Conservation (phyloP, 2,888 invertebrate genomes). For the Xiphydria camelus region DNA sequence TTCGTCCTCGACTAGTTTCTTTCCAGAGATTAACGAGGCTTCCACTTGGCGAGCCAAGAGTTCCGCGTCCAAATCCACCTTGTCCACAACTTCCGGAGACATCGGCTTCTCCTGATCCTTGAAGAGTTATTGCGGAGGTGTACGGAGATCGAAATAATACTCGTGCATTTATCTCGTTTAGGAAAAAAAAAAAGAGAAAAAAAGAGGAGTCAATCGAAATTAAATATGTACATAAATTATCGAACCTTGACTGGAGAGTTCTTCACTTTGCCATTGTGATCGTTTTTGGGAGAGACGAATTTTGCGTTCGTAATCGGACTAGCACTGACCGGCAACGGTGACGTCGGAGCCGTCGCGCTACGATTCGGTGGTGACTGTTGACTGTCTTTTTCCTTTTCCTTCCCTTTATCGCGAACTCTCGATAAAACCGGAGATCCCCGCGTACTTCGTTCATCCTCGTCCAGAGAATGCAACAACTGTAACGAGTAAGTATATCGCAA, state of each 20-base stretch:
- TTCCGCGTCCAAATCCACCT: conserved; percentile 35
- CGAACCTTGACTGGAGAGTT: conserved; percentile 47
- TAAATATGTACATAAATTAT: background rate
- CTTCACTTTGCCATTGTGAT: conserved; percentile 49
- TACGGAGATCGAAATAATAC: background rate
- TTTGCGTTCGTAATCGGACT: conserved; percentile 51
- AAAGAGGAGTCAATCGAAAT: background rate
- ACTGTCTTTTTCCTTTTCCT: conserved; percentile 19
- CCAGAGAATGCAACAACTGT: conserved; percentile 76
- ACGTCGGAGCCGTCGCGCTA: conserved; percentile 44
- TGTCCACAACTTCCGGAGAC: conserved; percentile 28
- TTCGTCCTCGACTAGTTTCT: conserved; percentile 35
- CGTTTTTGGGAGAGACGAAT: conserved; percentile 42
- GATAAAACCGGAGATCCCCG: conserved; percentile 50
- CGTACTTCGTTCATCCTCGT: conserved; percentile 72
- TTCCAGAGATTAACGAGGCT: conserved; percentile 31
- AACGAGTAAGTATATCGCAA: conserved; percentile 20
- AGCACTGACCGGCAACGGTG: conserved; percentile 49
- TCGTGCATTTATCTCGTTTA: background rate
- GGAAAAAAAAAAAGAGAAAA: background rate
- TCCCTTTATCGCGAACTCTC: conserved; percentile 29
- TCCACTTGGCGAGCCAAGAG: conserved; percentile 35
- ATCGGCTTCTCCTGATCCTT: conserved; percentile 28
- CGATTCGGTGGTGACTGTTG: conserved; percentile 32
- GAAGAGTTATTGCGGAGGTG: too few species aligned